phyloP scores from a whole-genome alignment of 2,797 vertebrate species.

The Helarctos malayanus region DNA sequence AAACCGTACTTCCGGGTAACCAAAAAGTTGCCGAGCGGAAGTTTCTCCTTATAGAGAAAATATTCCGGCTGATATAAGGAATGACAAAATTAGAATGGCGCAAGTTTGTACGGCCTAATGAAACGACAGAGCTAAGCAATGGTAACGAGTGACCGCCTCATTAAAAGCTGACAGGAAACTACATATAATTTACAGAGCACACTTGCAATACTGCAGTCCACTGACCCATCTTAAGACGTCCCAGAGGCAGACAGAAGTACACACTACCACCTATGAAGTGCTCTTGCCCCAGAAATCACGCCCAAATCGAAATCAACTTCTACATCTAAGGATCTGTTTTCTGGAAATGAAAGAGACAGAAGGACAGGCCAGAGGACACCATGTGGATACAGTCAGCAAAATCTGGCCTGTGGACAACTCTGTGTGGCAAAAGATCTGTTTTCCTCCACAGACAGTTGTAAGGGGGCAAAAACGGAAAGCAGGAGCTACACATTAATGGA shows the following conservation, averaged over 20 bases:
- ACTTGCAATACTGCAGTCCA: background rate
- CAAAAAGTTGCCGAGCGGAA: background rate
- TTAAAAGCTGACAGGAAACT: background rate
- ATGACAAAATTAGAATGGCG: background rate
- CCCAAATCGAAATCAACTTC: background rate
- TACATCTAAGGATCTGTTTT: background rate
- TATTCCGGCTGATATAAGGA: background rate
- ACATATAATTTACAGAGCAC: background rate
- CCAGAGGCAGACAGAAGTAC: background rate
- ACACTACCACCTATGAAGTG: no score
- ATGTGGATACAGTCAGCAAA: background rate
- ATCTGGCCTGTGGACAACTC: background rate
- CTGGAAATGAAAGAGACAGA: background rate
- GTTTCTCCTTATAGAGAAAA: slow-evolving; percentile 1
- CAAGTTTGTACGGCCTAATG: background rate
- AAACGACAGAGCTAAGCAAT: background rate
- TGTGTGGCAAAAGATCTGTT: background rate
- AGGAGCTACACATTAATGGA: background rate
- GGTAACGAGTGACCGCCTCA: background rate
- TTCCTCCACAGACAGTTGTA: background rate
- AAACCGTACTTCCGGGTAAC: background rate
- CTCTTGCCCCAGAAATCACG: slow-evolving; percentile 13
- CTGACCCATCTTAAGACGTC: background rate
- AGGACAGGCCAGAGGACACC: background rate
- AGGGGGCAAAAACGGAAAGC: background rate